phyloP scores from a whole-genome alignment of 2,888 invertebrate genomes.

The Venusia cambrica region DNA sequence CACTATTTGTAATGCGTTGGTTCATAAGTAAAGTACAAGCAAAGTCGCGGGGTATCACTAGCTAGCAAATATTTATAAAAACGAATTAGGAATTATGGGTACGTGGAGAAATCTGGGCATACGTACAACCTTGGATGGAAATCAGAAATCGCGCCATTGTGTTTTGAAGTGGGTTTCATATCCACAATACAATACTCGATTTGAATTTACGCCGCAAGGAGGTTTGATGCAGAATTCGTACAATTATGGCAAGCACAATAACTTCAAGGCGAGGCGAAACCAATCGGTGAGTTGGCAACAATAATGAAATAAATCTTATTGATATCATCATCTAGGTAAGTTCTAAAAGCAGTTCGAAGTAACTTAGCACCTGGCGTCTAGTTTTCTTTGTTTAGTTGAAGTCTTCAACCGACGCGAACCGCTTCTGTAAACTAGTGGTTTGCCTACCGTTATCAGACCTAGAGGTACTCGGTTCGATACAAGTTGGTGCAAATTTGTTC shows the following conservation, averaged over 20 bases:
- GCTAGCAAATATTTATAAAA: too few relatives aligned
- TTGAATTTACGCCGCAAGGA: conserved; percentile 27
- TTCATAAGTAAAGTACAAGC: too few relatives aligned
- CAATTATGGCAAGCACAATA: conserved; percentile 25
- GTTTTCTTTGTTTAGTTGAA: too few relatives aligned
- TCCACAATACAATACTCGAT: conserved; percentile 39
- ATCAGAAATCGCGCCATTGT: conserved; percentile 42
- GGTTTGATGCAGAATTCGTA: conserved; percentile 26
- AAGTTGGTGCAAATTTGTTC: too few relatives aligned
- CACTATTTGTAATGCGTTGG: too few relatives aligned
- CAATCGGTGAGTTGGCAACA: conserved; percentile 14
- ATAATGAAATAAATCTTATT: conserved; percentile 22
- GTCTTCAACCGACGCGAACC: too few relatives aligned
- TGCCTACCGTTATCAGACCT: too few relatives aligned
- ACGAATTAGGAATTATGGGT: conserved; percentile 51
- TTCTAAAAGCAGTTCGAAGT: conserved; percentile 2
- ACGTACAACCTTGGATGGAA: conserved; percentile 35
- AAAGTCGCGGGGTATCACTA: too few relatives aligned
- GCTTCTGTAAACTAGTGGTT: too few relatives aligned
- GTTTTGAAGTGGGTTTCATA: conserved; percentile 37
- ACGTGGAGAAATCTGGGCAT: conserved; percentile 30
- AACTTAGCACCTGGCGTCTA: too few relatives aligned
- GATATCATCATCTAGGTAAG: conserved; percentile 11
- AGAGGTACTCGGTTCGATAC: too few relatives aligned
- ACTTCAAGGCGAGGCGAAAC: conserved; percentile 17